Base-by-base conservation (phyloP, 2,113 vertebrate genomes). In the Bambusicola thoracicus region DNA sequence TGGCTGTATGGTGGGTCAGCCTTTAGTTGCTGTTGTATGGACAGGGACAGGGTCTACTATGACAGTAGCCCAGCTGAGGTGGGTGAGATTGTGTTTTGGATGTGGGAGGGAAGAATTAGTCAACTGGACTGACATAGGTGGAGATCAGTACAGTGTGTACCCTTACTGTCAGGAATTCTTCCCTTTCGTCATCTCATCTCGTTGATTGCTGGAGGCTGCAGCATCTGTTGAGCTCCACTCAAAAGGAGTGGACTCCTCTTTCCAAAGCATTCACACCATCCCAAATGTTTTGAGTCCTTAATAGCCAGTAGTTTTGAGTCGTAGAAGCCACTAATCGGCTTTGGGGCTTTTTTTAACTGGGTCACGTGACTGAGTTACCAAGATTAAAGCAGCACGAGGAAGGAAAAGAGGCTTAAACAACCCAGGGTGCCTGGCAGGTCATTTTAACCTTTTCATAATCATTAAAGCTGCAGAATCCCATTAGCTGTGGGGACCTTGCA, bases 381-480 rank as follows among this genome's bases (percentile, higher is more conserved):
- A 98, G 98, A 98, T 98, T 99, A 99, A 96, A 96, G 95, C 95
- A 97, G 98, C 98, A 98, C 97, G 97, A 98, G 98, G 98, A 97
- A 98, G 93, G 93, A 96, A 98, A 98, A 98, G 98, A 97, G 96
- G 98, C 98, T 99, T 99, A 95, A 95, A 93, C 78, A 88, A 88
- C 93, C 95, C 94, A 96, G 94, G 94, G 95, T 92, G 90, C 87
- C 94, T 94, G 95, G 94, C 97, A 95, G 97, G 97, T 96, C 96
- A 97, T 96, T 96, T 97, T 96, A 97, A 97, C 97, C 95, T 96
- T 97, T 97, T 96, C 81, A 0, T 95, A 95, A 97, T 97, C 94
- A 83, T 97, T 94, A 97, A 96, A 96, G 94, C 94, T 92, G 88
- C 86, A 95, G 94, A 96, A 97, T 97, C 96, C 92, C 90, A 96